phyloP scores from a whole-genome alignment of 2,113 vertebrate genomes.

The Albula goreensis region DNA sequence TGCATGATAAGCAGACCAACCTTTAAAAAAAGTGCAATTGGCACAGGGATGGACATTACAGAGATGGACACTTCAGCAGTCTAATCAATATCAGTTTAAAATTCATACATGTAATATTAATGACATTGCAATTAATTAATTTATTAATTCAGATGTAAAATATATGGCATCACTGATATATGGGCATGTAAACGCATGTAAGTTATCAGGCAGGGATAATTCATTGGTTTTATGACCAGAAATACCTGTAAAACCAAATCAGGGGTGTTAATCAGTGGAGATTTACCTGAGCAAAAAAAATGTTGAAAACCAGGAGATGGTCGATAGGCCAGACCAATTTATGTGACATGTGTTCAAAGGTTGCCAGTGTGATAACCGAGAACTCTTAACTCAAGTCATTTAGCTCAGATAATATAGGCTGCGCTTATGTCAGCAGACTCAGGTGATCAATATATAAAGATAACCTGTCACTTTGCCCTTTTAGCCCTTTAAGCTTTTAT shows the following conservation, averaged over 20 bases:
- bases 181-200: not conserved
- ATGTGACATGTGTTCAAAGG: constrained; percentile 1
- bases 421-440: constrained; percentile 19
- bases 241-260: constrained; percentile 2
- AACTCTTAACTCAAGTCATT: constrained; percentile 11
- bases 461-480: constrained; percentile 5
- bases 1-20: no score
- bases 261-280: not conserved
- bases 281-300: not conserved
- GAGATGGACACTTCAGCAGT: not conserved
- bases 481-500: constrained; percentile 11
- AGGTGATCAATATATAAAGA: constrained; percentile 27
- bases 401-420: constrained; percentile 5
- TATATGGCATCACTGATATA: not conserved
- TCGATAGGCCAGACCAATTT: constrained; percentile 15
- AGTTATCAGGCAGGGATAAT: constrained; percentile 2
- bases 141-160: not conserved
- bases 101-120: not conserved
- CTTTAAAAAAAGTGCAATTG: no score
- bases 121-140: not conserved
- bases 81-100: not conserved
- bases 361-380: constrained; percentile 17
- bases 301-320: not conserved
- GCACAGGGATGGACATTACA: no score
- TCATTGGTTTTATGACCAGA: constrained; percentile 9